Evolutionary conservation across 2,113 vertebrate species (phyloP), one percentile per base, ranked within the genome.

Genomic region (Brachyhypopomus gauderio): DNA sequence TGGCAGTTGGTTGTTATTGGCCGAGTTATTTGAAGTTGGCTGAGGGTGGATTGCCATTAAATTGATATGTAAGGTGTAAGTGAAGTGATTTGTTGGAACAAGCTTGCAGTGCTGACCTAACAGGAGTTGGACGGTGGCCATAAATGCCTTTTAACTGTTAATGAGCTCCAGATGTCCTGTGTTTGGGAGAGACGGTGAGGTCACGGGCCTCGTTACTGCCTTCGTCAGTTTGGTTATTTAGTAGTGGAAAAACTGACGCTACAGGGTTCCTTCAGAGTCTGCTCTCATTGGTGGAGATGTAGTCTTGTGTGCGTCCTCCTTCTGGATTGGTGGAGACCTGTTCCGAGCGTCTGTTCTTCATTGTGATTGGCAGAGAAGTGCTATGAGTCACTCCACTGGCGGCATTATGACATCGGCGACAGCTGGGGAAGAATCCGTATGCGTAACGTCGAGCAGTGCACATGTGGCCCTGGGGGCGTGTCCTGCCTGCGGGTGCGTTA

Each of bases 361-460:
- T 70, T 84, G 74, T 62, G 36, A 41, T 66, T 80, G 20, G 70
- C 89, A 99, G 98, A 85, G 34, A 97, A 92, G 75, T 99, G 98
- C 89, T 96, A 95, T 60, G 97, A 98, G 72, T 87, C 89, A 23
- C 77, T 84, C 22, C 98, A 96, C 89, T 88, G 94, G 0, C 93
- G 89, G 78, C 85, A 93, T 87, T 96, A 98, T 89, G 94, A 95
- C 85, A 81, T 4, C 5, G 96, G 93, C 1, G 87, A 86, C 36
- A 94, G 87, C 52, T 99, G 98, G 98, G 90, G 94, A 78, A 95
- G 95, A 7, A 95, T 95, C 84, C 90, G 92, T 56, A 78, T 87
- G 17, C 95, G 94, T 14, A 90, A 17, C 0, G 95, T 97, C 87
- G 93, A 98, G 72, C 89, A 91, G 78, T 98, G 98, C 80, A 2